A percentile compares a stretch with the other conserved stretches of the same genome.
Conservation (phyloP, 2,888 invertebrate species). For the Amphimallon solstitiale region DNA sequence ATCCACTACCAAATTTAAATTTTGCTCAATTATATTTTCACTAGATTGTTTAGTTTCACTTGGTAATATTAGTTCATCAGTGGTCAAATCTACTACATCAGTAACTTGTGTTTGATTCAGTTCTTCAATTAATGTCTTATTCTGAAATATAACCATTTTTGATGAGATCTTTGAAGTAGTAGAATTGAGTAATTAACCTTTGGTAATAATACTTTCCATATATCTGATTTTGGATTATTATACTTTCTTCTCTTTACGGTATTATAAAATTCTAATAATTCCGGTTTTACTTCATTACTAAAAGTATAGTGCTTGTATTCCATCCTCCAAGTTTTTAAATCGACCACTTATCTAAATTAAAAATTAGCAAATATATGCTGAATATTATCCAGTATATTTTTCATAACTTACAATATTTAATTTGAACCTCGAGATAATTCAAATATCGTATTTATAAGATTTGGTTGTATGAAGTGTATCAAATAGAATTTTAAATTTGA, state of each 20-base stretch:
- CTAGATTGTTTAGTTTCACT: not conserved
- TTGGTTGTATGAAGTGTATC: too few species aligned
- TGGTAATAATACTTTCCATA: slow-evolving; percentile 9
- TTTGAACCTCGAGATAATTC: too few species aligned
- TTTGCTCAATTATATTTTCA: not conserved
- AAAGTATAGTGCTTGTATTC: slow-evolving; percentile 23
- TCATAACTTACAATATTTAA: too few species aligned
- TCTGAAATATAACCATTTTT: not conserved
- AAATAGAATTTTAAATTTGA: too few species aligned
- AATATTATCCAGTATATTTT: too few species aligned
- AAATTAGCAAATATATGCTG: too few species aligned
- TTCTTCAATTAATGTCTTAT: not conserved
- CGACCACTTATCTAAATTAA: too few species aligned
- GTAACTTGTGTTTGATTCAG: not conserved
- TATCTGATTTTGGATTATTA: not conserved
- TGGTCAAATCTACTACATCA: slow-evolving; percentile 4
- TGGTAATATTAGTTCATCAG: not conserved
- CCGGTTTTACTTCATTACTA: slow-evolving; percentile 3
- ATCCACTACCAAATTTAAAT: not conserved
- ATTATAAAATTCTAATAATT: slow-evolving; percentile 22
- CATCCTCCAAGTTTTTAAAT: too few species aligned
- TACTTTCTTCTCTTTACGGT: not conserved
- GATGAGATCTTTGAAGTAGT: not conserved
- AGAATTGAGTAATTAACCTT: slow-evolving; percentile 6
- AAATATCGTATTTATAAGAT: too few species aligned